Evolutionary conservation across 2,113 vertebrate genomes (phyloP).

Genomic region (Macaca fascicularis): T2T-MFA8v1.1 NC_088385.1:48568501-48569000

Average conservation of each 20-base stretch:
- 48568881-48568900: background rate
- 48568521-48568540: background rate
- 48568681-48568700: background rate
- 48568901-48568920: background rate
- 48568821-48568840: background rate
- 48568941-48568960: background rate
- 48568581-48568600: constrained; percentile 37
- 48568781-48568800: background rate
- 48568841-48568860: background rate
- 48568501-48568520: background rate
- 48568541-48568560: background rate
- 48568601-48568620: background rate
- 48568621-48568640: background rate
- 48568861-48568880: background rate
- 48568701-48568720: background rate
- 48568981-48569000: background rate
- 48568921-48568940: background rate
- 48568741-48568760: background rate
- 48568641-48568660: constrained; percentile 11
- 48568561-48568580: constrained; percentile 11
- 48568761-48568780: background rate
- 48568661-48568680: background rate
- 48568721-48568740: background rate
- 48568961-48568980: background rate
- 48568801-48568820: background rate